A percentile compares a stretch with the other conserved stretches of the same genome.
Evolutionary conservation across 2,888 invertebrate genomes (phyloP).

Genomic region (Drosophila subquinaria): DNA sequence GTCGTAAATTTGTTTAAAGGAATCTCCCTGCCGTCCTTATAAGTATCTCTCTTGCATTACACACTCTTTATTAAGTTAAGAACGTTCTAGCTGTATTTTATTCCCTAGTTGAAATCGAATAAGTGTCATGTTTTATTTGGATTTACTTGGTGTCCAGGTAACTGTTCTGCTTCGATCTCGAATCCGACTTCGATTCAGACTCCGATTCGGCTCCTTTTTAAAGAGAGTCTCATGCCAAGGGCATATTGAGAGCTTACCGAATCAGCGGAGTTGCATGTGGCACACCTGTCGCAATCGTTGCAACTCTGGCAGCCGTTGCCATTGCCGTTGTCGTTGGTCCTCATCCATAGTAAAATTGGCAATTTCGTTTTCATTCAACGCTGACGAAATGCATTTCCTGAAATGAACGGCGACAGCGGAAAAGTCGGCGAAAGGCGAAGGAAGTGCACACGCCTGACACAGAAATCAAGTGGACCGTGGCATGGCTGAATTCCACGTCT

Average conservation of each 20-base stretch:
- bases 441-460: conserved; percentile 58
- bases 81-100: too few species aligned
- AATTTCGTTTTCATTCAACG: conserved; percentile 79
- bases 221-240: background rate
- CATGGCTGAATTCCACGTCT: conserved; percentile 19
- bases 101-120: background rate
- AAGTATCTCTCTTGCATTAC: too few species aligned
- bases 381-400: conserved; percentile 80
- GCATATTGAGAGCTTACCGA: too few species aligned
- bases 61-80: too few species aligned
- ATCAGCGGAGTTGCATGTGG: conserved; percentile 24
- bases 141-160: conserved; percentile 2
- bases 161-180: background rate
- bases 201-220: background rate
- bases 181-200: background rate
- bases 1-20: too few species aligned
- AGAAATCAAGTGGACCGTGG: conserved; percentile 66
- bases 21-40: too few species aligned
- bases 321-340: background rate
- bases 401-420: conserved; percentile 58
- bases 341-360: conserved; percentile 68
- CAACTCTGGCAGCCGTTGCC: background rate
- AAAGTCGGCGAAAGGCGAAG: conserved; percentile 29
- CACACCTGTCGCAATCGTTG: conserved; percentile 20
- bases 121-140: conserved; percentile 8